Evolutionary conservation across 2,797 vertebrate species (phyloP), one percentile per base, ranked within the genome.

Genomic region (Trachops cirrhosus): DNA sequence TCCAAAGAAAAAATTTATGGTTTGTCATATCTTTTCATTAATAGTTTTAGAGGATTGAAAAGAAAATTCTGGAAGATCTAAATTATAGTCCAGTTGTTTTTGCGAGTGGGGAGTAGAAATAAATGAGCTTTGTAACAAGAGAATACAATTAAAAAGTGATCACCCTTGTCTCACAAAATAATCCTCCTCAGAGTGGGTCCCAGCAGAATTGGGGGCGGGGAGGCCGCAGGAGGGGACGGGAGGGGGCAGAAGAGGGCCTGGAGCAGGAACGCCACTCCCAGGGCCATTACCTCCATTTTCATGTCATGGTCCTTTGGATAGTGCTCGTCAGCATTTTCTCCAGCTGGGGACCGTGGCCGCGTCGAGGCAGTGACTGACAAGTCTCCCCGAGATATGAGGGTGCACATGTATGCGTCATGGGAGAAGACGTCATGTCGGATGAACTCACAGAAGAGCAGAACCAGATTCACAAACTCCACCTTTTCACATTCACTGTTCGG

Each of bases 361-460:
- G 98, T 54, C 2, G 98, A 32, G 37, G 98, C 97, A 9, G 94
- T 94, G 94, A 98, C 21, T 0, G 98, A 98, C 95, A 98, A 24
- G 89, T 98, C 98, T 62, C 98, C 98, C 0, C 98, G 98, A 1
- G 98, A 98, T 90, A 99, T 98, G 70, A 98, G 97, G 41, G 98
- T 98, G 91, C 98, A 99, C 98, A 98, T 98, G 82, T 98, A 99
- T 0, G 98, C 98, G 0, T 98, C 98, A 0, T 98, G 98, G 19
- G 98, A 99, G 92, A 99, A 99, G 75, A 98, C 98, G 0, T 98
- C 98, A 0, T 98, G 98, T 2, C 98, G 97, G 96, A 98, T 98
- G 93, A 98, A 98, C 89, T 99, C 98, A 0, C 98, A 98, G 57
- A 98, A 99, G 22, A 98, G 98, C 96, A 98, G 98, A 95, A 98